Percentiles rank a stretch among this genome's conserved stretches.
Evolutionary conservation across 2,797 vertebrate genomes (phyloP).

Genomic region (Harpagifer antarcticus): DNA sequence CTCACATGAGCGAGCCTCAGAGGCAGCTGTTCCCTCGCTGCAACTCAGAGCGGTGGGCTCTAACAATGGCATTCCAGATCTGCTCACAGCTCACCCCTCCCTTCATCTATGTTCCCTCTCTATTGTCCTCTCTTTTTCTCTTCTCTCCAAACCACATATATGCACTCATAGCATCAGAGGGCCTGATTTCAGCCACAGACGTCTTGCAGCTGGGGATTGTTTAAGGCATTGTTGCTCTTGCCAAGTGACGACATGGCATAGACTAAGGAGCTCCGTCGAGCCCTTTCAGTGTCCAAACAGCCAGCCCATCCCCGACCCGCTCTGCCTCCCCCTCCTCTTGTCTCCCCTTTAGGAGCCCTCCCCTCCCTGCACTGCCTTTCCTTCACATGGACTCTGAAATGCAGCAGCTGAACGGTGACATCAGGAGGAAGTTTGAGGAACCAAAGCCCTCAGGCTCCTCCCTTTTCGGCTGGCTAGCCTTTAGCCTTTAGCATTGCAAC

Average conservation of each 20-base stretch:
- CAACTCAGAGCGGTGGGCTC: conserved; percentile 48
- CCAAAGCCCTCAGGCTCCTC: conserved; percentile 67
- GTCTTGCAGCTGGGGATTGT: conserved; percentile 60
- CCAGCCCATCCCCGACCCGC: conserved; percentile 28
- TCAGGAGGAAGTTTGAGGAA: conserved; percentile 68
- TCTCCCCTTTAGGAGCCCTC: conserved; percentile 35
- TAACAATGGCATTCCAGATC: conserved; percentile 78
- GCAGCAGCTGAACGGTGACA: conserved; percentile 82
- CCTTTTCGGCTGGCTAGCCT: conserved; percentile 41
- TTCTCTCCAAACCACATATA: conserved; percentile 26
- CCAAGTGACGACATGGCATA: conserved; percentile 61
- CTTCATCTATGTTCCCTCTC: conserved; percentile 26
- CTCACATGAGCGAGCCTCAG: conserved; percentile 52
- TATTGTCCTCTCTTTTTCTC: conserved; percentile 32
- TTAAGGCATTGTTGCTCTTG: conserved; percentile 69
- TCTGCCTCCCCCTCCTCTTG: conserved; percentile 23
- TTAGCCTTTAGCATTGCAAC: conserved; percentile 52
- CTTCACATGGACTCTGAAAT: conserved; percentile 61
- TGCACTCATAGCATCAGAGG: conserved; percentile 38
- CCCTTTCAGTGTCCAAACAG: conserved; percentile 66
- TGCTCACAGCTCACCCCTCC: conserved; percentile 50
- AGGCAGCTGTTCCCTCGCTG: conserved; percentile 70
- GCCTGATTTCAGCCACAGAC: conserved; percentile 38
- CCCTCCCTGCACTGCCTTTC: conserved; percentile 39
- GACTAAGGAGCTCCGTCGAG: conserved; percentile 53